Percentiles rank a stretch among this genome's conserved stretches.
Conservation (phyloP, 2,888 invertebrate genomes). For the Cataglyphis altisquamis region DNA sequence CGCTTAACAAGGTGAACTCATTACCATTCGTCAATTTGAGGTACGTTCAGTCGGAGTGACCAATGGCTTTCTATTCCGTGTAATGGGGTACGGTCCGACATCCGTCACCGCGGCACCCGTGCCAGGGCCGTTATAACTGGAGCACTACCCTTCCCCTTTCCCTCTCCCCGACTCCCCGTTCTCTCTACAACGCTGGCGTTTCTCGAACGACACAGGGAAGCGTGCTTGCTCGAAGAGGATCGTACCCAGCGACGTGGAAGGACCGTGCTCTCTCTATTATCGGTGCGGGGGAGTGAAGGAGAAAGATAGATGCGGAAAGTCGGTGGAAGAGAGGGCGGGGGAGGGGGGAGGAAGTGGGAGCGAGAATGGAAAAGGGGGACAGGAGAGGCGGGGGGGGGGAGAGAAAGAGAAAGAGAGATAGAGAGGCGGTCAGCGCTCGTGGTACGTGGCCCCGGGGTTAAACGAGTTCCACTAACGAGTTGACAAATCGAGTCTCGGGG, state of each 20-base stretch:
- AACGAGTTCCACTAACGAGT: slow-evolving; percentile 86
- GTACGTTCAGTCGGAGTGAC: slow-evolving; percentile 85
- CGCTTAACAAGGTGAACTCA: slow-evolving; percentile 86
- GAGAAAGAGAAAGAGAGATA: neutral
- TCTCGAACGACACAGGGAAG: slow-evolving; percentile 66
- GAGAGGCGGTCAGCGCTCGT: slow-evolving; percentile 69
- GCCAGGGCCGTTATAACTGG: slow-evolving; percentile 80
- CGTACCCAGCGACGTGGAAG: slow-evolving; percentile 43
- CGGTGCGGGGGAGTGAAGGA: slow-evolving; percentile 24
- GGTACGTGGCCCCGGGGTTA: slow-evolving; percentile 79
- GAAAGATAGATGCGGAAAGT: slow-evolving; percentile 22
- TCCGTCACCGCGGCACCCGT: slow-evolving; percentile 84
- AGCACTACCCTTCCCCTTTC: slow-evolving; percentile 67
- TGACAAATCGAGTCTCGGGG: slow-evolving; percentile 86
- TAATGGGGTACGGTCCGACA: slow-evolving; percentile 85
- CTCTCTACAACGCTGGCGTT: slow-evolving; percentile 46
- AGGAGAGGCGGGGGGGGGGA: neutral
- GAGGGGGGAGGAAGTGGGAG: neutral
- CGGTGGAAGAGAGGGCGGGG: neutral
- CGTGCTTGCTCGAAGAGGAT: slow-evolving; percentile 42
- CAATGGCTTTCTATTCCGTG: slow-evolving; percentile 86
- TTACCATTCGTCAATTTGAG: slow-evolving; percentile 86
- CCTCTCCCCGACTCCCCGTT: slow-evolving; percentile 23
- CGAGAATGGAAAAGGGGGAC: slow-evolving; percentile 6
- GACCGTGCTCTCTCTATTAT: neutral